phyloP scores from a whole-genome alignment of 2,888 invertebrate genomes.

The Belgica antarctica region DNA sequence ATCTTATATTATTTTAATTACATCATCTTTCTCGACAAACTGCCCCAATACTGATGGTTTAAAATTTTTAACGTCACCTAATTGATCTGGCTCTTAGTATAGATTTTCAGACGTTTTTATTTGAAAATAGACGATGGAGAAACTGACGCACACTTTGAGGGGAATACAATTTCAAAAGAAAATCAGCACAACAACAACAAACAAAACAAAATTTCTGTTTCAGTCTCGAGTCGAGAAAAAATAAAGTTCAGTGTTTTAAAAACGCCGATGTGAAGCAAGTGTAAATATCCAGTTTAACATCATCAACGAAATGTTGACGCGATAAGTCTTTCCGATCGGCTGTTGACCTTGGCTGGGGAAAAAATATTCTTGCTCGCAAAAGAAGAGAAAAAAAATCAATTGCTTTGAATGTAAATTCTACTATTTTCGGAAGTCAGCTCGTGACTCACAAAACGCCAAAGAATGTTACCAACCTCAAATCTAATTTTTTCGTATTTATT shows the following conservation, averaged over 20 bases:
- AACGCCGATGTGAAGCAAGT: constrained; percentile 2
- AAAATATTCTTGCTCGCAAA: not conserved
- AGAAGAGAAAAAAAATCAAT: constrained; percentile 10
- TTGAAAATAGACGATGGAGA: no score
- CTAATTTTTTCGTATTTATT: not conserved
- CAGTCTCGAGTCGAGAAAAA: not conserved
- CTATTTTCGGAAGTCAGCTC: constrained; percentile 16
- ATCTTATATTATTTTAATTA: no score
- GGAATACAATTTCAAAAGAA: not conserved
- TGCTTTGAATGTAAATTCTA: not conserved
- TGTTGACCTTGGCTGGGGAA: not conserved
- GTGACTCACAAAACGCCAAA: constrained; percentile 16
- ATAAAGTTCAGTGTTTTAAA: not conserved
- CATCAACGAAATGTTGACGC: no score
- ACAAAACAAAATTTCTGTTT: not conserved
- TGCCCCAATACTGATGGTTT: no score
- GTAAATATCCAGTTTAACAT: constrained; percentile 15
- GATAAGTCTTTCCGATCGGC: no score
- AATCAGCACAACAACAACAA: not conserved
- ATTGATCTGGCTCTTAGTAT: no score
- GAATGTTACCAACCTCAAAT: not conserved
- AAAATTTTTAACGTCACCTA: no score
- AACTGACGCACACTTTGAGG: not conserved
- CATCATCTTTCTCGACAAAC: no score
- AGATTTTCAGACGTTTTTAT: no score